Evolutionary conservation across 2,797 vertebrate species (phyloP), one percentile per base, ranked within the genome.

Genomic region (Perodicticus potto): DNA sequence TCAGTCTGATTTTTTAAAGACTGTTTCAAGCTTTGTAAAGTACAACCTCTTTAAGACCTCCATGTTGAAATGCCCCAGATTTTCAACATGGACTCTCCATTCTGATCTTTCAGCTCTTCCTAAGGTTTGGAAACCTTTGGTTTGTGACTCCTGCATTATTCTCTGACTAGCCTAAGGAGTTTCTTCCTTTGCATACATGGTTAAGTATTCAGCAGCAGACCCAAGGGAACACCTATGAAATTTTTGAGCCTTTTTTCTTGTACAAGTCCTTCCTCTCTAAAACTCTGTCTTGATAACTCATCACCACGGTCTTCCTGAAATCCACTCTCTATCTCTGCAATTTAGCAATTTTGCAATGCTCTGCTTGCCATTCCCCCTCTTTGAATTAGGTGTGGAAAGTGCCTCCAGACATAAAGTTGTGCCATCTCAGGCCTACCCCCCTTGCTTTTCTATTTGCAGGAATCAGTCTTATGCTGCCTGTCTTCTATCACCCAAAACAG

Each of bases 361-460:
- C 6, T 81, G 23, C 7, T n/a, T 84, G 19, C 17, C 25, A 40
- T 43, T 3, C 13, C 22, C 10, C 20, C 1, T 70, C 34, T 81
- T n/a, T 59, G 40, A 89, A 55, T 17, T 4, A 61, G 25, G 27
- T 59, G 13, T 83, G 27, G 61, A 87, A 93, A 78, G 37, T 40
- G 49, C 27, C 53, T 92, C 27, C 59, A 49, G 20, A 29, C 6
- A 65, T 14, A 73, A 72, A 72, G 3, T 7, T 73, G 65, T 19
- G 63, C 34, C 63, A 72, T 70, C 16, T 34, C 25, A 77, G 37
- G 19, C 57, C 55, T 25, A 81, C 23, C 23, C 83, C 72, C 45
- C 17, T 72, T 86, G 29, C 40, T 95, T 82, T 85, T 92, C 53
- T 76, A 25, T 20, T 89, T 89, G 53, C 40, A 92, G 10, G 76